Base-by-base conservation (phyloP, 1,140 invertebrate species). In the Pantala flavescens region DNA sequence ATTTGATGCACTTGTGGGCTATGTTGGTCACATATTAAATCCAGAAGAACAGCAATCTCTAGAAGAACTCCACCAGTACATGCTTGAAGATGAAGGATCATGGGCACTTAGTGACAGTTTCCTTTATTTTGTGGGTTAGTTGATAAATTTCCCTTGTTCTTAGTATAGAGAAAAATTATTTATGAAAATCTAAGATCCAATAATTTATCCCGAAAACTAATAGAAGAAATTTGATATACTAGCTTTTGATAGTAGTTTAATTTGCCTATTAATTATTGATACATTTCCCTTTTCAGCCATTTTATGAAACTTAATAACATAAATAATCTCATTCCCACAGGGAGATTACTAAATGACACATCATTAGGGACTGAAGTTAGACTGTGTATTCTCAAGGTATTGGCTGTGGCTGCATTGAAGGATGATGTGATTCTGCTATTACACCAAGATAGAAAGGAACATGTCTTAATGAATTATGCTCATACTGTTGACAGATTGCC, bases 31-130 rank as follows among this genome's bases (percentile, higher is more conserved):
- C 0, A 88, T 90, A 78, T 82, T 93, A 36, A 86, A 82, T 71
- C 86, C 88, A 9, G 90, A 91, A 70, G 92, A 94, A 79, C 84
- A 87, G 78, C 85, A 86, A 75, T 90, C 89, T 78, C 82, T 93
- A 77, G 87, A 90, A 77, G 94, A 97, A 84, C 83, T 97, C 75
- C 87, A 91, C 78, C 91, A 94, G 80, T 97, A 96, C 82, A 88
- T 95, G 78, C 83, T 95, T 74, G 90, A 92, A 76, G 91, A 94
- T 77, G 93, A 95, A 79, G 94, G 94, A 70, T 93, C 91, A 76
- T 96, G 94, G 94, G 93, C 93, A 70, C 85, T 97, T 12, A 93
- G 94, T 0, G 93, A 95, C 77, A 90, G 93, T 76, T 96, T 96
- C 81, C 85, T 96, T 24, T 86, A 87, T 75, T 93, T 96, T 79